Evolutionary conservation across 2,797 vertebrate species (phyloP).

Genomic region (Scarus forsteni): DNA sequence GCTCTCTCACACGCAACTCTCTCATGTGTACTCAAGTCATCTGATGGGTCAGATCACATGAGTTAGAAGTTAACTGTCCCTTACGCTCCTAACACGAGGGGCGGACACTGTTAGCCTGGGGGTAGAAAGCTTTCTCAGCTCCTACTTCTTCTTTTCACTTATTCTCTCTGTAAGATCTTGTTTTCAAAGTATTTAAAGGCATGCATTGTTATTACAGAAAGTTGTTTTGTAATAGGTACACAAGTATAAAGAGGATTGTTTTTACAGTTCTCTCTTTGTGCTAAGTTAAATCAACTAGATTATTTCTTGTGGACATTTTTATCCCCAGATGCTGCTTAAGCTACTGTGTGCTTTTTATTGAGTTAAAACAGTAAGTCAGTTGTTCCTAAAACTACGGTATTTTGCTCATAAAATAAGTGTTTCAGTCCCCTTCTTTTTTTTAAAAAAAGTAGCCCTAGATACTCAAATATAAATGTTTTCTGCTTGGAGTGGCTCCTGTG

Average conservation of each 20-base stretch:
- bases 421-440: no score
- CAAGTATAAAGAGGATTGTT: neutral
- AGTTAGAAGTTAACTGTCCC: slow-evolving; percentile 27
- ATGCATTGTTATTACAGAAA: no score
- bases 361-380: neutral
- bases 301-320: neutral
- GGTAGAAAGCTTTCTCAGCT: slow-evolving; percentile 8
- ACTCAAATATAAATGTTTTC: neutral
- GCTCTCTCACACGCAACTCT: neutral
- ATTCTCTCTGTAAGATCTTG: neutral
- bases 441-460: no score
- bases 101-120: slow-evolving; percentile 5
- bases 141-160: neutral
- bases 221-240: neutral
- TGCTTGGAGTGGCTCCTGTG: neutral
- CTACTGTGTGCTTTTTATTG: neutral
- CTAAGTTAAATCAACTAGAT: neutral
- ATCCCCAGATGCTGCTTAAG: neutral
- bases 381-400: neutral
- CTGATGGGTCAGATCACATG: slow-evolving; percentile 57
- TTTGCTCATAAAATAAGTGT: no score
- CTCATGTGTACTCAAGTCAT: slow-evolving; percentile 39
- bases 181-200: neutral
- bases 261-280: neutral
- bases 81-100: neutral